These are phyloP conservation scores for Bufotes viridis DNA, from an alignment of 2,797 vertebrate genomes.

Conservation along the genomic window DNA sequence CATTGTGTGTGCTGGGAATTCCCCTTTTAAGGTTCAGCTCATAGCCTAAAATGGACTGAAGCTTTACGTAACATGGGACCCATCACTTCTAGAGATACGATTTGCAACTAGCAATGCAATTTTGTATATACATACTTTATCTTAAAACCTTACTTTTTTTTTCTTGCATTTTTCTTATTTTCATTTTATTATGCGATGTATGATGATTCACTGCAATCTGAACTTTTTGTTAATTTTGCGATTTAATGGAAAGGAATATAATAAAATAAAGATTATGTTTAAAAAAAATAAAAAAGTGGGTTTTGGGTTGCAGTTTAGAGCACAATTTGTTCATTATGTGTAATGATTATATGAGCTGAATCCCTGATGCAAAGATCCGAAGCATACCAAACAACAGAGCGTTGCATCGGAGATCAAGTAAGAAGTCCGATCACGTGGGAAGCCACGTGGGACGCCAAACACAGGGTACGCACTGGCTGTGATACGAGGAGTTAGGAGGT, in stretches of 20 bases:
- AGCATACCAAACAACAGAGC: no score
- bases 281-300: background rate
- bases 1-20: no score
- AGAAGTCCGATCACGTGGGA: no score
- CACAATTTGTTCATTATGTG: no score
- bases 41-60: slow-evolving; percentile 65
- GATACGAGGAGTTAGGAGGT: no score
- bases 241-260: slow-evolving; percentile 78
- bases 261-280: slow-evolving; percentile 70
- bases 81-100: slow-evolving; percentile 66
- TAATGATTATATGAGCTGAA: no score
- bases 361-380: no score
- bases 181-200: slow-evolving; percentile 34
- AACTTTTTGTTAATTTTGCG: slow-evolving; percentile 79
- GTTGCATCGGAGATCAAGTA: no score
- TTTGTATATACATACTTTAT: slow-evolving; percentile 79
- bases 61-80: background rate
- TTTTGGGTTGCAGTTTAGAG: no score
- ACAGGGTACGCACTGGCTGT: no score
- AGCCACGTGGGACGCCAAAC: no score
- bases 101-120: slow-evolving; percentile 87
- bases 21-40: slow-evolving; percentile 57
- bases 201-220: slow-evolving; percentile 59
- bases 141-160: slow-evolving; percentile 66
- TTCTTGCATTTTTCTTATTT: slow-evolving; percentile 65